Percentiles rank a stretch among this genome's conserved stretches.
These are phyloP conservation scores for Albula goreensis DNA, from an alignment of 2,113 vertebrate genomes.

Conservation along the genomic window DNA sequence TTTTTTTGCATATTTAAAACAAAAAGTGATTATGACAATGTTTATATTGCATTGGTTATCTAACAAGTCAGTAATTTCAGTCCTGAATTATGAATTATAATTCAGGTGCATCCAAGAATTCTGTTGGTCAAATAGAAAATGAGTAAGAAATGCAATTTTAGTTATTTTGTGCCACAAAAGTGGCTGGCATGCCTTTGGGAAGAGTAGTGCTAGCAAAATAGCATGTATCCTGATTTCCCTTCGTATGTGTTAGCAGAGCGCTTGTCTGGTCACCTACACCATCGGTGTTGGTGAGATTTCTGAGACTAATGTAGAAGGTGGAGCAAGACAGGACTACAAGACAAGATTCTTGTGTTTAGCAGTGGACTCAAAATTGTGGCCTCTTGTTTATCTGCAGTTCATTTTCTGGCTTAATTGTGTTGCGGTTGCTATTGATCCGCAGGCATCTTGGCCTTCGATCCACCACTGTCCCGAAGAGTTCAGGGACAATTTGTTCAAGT, in stretches of 20 bases:
- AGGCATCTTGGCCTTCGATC: conserved; percentile 24
- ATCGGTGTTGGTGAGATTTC: neutral
- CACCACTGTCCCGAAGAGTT: conserved; percentile 18
- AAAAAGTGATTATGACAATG: no score
- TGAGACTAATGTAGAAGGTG: neutral
- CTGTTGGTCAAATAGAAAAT: neutral
- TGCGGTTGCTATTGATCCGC: conserved; percentile 19
- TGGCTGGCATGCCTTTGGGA: neutral
- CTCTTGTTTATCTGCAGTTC: conserved; percentile 30
- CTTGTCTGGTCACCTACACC: neutral
- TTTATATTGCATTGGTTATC: no score
- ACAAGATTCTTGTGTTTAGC: neutral
- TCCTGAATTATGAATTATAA: neutral
- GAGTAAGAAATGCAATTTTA: neutral
- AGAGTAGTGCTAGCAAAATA: neutral
- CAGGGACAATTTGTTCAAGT: conserved; percentile 24
- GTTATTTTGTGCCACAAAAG: neutral
- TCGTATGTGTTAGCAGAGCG: neutral
- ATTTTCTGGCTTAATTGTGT: conserved; percentile 27
- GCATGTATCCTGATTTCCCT: neutral
- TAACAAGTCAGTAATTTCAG: neutral
- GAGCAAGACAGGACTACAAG: neutral
- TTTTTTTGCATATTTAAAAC: no score
- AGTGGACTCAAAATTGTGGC: neutral
- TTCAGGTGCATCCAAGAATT: neutral